These are phyloP conservation scores for Paracyprichromis sp. DNA, from an alignment of 2,113 vertebrate genomes.

Conservation along the genomic window DNA sequence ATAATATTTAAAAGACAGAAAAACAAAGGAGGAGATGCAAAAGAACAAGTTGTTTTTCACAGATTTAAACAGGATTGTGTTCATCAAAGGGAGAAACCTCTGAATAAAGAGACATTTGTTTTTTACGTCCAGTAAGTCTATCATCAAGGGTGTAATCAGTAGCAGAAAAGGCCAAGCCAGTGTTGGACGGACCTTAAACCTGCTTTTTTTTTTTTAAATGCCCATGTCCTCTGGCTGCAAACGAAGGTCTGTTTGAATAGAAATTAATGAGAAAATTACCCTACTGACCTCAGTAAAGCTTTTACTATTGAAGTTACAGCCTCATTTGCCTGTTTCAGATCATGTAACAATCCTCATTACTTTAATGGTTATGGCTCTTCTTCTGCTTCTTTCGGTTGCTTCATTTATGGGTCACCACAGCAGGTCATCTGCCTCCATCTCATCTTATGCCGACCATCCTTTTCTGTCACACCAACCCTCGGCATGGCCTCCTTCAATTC, in stretches of 20 bases:
- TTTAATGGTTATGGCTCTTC: background rate
- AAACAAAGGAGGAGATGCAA: background rate
- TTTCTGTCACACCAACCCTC: background rate
- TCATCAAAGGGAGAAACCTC: background rate
- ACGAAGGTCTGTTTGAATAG: background rate
- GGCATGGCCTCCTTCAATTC: background rate
- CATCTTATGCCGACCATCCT: background rate
- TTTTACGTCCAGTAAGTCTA: too few species aligned
- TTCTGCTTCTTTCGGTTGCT: background rate
- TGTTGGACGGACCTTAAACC: background rate
- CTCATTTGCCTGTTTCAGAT: background rate
- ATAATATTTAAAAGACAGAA: background rate
- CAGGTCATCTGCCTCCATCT: background rate
- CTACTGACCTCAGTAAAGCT: background rate
- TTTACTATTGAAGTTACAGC: background rate
- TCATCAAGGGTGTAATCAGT: background rate
- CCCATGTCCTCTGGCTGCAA: background rate
- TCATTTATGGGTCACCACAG: background rate
- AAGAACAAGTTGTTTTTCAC: background rate
- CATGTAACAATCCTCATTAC: background rate
- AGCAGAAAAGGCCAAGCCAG: background rate
- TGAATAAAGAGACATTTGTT: background rate
- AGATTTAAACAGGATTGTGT: background rate
- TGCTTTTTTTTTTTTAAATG: fast-evolving
- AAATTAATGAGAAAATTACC: background rate